Percentiles rank a stretch among this genome's conserved stretches.
These are phyloP conservation scores for Lepidurus packardi DNA, from an alignment of 1,140 invertebrate genomes.

Conservation along the genomic window DNA sequence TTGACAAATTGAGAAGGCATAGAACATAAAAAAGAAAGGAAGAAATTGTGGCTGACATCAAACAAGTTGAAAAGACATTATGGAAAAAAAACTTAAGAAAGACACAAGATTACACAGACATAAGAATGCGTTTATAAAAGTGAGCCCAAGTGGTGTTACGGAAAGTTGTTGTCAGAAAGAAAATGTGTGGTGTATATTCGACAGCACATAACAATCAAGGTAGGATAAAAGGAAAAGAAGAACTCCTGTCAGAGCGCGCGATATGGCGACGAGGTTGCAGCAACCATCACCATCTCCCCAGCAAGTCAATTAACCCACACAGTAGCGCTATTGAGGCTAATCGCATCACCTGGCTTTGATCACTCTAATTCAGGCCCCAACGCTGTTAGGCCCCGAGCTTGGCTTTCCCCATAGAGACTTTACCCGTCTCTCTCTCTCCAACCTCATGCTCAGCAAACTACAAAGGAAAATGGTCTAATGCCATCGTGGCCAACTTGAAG, in stretches of 20 bases:
- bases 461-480: conserved; percentile 18
- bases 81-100: neutral
- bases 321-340: conserved; percentile 21
- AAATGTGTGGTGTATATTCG: neutral
- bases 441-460: conserved; percentile 10
- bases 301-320: conserved; percentile 17
- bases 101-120: neutral
- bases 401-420: neutral
- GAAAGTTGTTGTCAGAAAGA: neutral
- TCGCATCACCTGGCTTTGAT: conserved; percentile 21
- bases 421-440: neutral
- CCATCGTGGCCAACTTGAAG: conserved; percentile 16
- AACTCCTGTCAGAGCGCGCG: conserved; percentile 12
- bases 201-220: neutral
- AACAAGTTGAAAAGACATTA: neutral
- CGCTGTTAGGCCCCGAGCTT: conserved; percentile 20
- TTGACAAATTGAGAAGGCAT: neutral
- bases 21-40: neutral
- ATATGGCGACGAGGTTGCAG: conserved; percentile 17
- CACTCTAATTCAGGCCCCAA: conserved; percentile 18
- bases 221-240: conserved; percentile 9
- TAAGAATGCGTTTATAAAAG: conserved; percentile 4
- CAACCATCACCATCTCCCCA: neutral
- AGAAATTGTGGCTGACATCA: neutral
- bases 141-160: neutral